Base-by-base conservation (phyloP, 2,888 invertebrate genomes). In the Aporophyla nigra region DNA sequence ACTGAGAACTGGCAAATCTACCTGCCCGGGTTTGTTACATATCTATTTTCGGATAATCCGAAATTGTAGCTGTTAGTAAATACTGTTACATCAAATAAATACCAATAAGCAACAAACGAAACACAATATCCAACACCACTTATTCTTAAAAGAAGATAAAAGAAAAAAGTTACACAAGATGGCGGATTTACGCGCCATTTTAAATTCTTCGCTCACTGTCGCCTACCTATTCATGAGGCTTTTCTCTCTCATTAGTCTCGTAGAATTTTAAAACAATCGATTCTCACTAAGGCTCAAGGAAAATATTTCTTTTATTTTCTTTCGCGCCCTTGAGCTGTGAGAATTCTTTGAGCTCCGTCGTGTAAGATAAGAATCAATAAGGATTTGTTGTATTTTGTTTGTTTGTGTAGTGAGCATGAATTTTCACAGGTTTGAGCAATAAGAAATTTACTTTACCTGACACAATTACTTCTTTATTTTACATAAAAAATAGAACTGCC, bases 191-290 rank as follows among this genome's bases (percentile, higher is more conserved):
- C 77, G 65, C 80, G 82, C 69, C 72, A 67, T 78, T 85, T 74
- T 27, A 65, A 78, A 78, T 73, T 63, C 49, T 68, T 62, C 59
- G 61, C 59, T 74, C 54, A 49, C 65, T 76, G 80, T 87, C 76
- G 67, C 33, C 56, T 71, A 71, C 71, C 21, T 66, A 76, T 87
- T 86, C 71, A 82, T 71, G 71, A 79, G 72, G 77, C 69, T 75
- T 80, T 81, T 80, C 78, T 75, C 54, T 71, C 70, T 80, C 84
- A 87, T 85, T 86, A 83, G 82, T 70, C 62, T 54, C 61, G 59
- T n/a, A 66, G 63, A 74, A 78, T 70, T 80, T 85, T 78, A 71
- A 78, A 80, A 84, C 80, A 82, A 86, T 87, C 74, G 71, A 80
- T 71, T 27, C 51, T 51, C n/a, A 6, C 27, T 40, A 76, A 65